Evolutionary conservation across 2,888 invertebrate species (phyloP), one percentile per base, ranked within the genome.

Genomic region (Tinea pellionella): DNA sequence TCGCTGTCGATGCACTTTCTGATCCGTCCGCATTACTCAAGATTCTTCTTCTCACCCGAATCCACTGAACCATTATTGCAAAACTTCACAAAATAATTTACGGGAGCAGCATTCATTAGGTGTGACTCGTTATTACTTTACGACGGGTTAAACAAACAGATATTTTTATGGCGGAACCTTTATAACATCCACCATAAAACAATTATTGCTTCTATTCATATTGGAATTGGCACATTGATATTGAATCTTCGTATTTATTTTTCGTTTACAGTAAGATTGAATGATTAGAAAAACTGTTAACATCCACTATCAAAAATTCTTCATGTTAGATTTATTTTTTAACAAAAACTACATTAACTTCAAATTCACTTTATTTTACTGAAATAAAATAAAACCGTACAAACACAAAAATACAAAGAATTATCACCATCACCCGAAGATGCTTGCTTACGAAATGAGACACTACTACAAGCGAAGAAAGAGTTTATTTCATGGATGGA

Each of bases 91-190:
- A 16, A 24, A 2, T 8, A 47, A 13, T 16, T 16, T 18, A 18
- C 53, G 53, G 53, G 53, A 53, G 53, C 53, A 9, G 24, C 24
- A 9, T 12, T 53, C 53, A 24, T 24, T 24, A 18, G 53, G 53
- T 47, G 47, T 16, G 47, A 47, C 15, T 24, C 53, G 53, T 72
- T 59, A 78, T 79, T 70, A 75, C 74, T 85, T 83, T 83, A 84
- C 70, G 77, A 76, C 71, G 68, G 67, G 64, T 67, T 69, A 69
- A 71, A 74, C 70, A 68, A 77, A 74, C 67, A 66, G 67, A 71
- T 68, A 74, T 71, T 72, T 86, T 86, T 87, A 87, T 85, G 85
- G 85, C 71, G 86, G 85, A 75, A 82, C 86, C 77, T 80, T 71
- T 80, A 76, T 75, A 68, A 78, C 78, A 73, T 78, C 80, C 86